Evolutionary conservation across 2,797 vertebrate genomes (phyloP), one percentile per base, ranked within the genome.

Genomic region (Odontamblyopus rebecca): DNA sequence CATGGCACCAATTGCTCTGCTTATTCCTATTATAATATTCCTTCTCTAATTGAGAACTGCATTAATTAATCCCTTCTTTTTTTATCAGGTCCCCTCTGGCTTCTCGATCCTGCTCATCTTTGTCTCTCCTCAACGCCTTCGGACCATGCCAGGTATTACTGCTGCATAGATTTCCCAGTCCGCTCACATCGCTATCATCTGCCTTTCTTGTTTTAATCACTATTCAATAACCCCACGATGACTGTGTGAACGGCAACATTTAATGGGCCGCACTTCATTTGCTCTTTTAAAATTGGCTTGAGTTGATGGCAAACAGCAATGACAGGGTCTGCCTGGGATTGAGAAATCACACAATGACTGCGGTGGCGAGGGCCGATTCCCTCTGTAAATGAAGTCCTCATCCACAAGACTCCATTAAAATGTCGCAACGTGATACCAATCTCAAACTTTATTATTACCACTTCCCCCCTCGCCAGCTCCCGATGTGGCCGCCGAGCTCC

Each of bases 401-500:
- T 84, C 84, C 86, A 81, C 85, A 78, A 89, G 89, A 88, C 88
- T 85, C 90, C 73, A 91, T 92, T 94, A 92, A 92, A 91, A 84
- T 65, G 77, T 88, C 75, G 72, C 82, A 65, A 84, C 77, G 86
- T 89, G 92, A 94, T 94, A 94, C 86, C 89, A 92, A 94, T 94
- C 93, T 91, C 90, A 85, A 93, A 92, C 92, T 94, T 94, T 92
- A 94, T 93, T 93, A 93, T 89, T 92, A 79, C 78, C 74, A 18
- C 74, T 26, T 32, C 68, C 78, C 60, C 63, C 48, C 69, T 48
- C 76, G 61, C 60, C 67, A 50, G 61, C 74, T 12, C 41, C 71
- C 78, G 62, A 74, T 75, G 70, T 73, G 77, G 78, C 72, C 57
- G 64, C 79, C 57, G 51, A 80, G 77, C 89, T 90, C 86, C 82